A percentile compares a stretch with the other conserved stretches of the same genome.
phyloP scores from a whole-genome alignment of 64 coral and sea anemone species.

The Montipora foliosa region DNA sequence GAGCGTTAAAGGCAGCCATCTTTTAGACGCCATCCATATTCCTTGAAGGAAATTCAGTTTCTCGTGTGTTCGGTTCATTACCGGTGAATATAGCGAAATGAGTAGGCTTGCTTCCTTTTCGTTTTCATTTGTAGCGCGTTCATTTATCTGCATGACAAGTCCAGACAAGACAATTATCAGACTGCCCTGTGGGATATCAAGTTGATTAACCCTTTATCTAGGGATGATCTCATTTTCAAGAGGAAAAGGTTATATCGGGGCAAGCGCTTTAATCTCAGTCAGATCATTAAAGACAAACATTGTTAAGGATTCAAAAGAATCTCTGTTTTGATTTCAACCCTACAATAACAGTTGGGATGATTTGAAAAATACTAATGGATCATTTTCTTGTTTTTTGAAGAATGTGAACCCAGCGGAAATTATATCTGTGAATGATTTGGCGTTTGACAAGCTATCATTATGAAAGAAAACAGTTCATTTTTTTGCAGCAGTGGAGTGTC shows the following conservation, averaged over 20 bases:
- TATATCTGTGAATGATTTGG: conserved; percentile 34
- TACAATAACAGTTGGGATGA: conserved; percentile 21
- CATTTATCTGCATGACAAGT: conserved; percentile 19
- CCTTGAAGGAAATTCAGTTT: too few species aligned
- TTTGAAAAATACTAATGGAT: conserved; percentile 18
- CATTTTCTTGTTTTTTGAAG: conserved; percentile 23
- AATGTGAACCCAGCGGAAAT: conserved; percentile 27
- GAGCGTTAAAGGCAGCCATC: too few species aligned
- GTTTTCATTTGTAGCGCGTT: too few species aligned
- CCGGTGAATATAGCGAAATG: too few species aligned
- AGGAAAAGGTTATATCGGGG: conserved; percentile 24
- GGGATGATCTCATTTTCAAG: conserved; percentile 60
- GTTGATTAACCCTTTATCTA: conserved; percentile 55
- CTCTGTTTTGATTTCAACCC: conserved; percentile 37
- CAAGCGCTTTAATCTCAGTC: conserved; percentile 41
- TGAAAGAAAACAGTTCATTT: conserved; percentile 18
- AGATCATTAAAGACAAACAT: not conserved
- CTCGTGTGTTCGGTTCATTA: too few species aligned
- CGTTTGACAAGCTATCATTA: not conserved
- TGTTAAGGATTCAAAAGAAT: not conserved
- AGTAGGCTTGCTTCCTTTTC: too few species aligned
- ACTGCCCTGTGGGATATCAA: conserved; percentile 43
- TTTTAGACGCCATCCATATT: too few species aligned
- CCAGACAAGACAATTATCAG: conserved; percentile 53
- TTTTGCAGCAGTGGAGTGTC: not conserved